These are phyloP conservation scores for Thelaira solivaga DNA, from an alignment of 2,888 invertebrate genomes.

Conservation along the genomic window DNA sequence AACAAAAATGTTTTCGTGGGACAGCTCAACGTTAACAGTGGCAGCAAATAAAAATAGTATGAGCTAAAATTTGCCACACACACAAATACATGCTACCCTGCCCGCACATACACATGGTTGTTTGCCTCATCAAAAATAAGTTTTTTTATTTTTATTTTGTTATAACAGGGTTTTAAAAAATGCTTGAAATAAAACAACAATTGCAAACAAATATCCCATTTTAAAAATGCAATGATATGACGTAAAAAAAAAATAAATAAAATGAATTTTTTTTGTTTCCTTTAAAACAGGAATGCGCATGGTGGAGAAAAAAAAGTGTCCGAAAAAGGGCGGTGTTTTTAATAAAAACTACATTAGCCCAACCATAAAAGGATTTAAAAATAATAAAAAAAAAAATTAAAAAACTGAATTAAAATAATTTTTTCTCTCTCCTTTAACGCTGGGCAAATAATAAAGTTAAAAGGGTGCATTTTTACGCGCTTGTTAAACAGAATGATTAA, in stretches of 20 bases:
- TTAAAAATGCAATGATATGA: conserved; percentile 71
- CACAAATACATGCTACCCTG: conserved; percentile 12
- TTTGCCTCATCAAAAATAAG: conserved; percentile 16
- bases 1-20: conserved; percentile 35
- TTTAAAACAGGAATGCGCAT: conserved; percentile 37
- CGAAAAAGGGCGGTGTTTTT: conserved; percentile 72
- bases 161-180: conserved; percentile 32
- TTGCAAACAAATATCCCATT: conserved; percentile 63
- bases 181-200: conserved; percentile 34
- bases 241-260: conserved; percentile 45
- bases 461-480: conserved; percentile 66
- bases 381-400: too few relatives aligned
- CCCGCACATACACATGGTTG: conserved; percentile 6
- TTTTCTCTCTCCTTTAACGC: background rate
- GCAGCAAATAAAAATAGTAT: background rate
- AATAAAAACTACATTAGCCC: conserved; percentile 60
- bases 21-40: conserved; percentile 1
- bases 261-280: conserved; percentile 26
- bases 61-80: conserved; percentile 40
- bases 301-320: conserved; percentile 67
- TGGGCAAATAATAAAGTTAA: conserved; percentile 71
- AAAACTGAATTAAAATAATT: conserved; percentile 42
- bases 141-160: background rate
- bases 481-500: conserved; percentile 58
- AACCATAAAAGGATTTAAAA: conserved; percentile 51